These are phyloP conservation scores for Tetragonula clypearis DNA, from an alignment of 1,140 invertebrate species.

Conservation along the genomic window DNA sequence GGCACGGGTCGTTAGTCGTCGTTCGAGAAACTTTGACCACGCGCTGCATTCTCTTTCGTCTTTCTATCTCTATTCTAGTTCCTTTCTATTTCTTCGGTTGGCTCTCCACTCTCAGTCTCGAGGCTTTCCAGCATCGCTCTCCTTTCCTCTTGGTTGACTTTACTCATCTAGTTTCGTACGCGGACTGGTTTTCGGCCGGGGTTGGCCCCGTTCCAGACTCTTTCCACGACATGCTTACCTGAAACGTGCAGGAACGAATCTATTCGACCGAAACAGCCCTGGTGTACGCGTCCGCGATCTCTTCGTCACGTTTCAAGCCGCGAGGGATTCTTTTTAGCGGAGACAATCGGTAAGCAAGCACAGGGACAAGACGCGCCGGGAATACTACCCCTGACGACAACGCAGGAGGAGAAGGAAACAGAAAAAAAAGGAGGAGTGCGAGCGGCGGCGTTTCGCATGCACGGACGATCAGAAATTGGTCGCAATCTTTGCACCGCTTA, in stretches of 20 bases:
- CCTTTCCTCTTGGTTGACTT: slow-evolving; percentile 23
- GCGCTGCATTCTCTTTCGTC: too few relatives aligned
- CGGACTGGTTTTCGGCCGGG: slow-evolving; percentile 15
- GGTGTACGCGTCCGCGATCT: slow-evolving; percentile 18
- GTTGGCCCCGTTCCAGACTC: slow-evolving; percentile 21
- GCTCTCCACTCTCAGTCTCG: background rate
- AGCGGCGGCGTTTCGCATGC: slow-evolving; percentile 13
- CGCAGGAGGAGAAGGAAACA: background rate
- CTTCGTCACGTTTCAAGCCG: background rate
- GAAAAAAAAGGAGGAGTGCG: background rate
- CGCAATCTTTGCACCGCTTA: slow-evolving; percentile 69
- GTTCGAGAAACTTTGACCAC: slow-evolving; percentile 15
- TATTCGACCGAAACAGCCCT: slow-evolving; percentile 37
- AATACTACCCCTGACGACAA: background rate
- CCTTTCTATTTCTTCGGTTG: background rate
- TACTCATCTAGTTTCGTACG: slow-evolving; percentile 19
- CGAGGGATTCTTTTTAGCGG: background rate
- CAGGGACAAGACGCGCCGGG: slow-evolving; percentile 1
- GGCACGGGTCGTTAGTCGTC: slow-evolving; percentile 3
- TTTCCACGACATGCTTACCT: slow-evolving; percentile 16
- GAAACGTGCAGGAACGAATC: slow-evolving; percentile 27
- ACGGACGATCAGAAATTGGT: slow-evolving; percentile 63
- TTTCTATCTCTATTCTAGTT: background rate
- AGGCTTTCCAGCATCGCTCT: background rate
- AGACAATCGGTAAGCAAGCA: slow-evolving; percentile 18